These are phyloP conservation scores for Condylura cristata DNA, from an alignment of 2,113 vertebrate genomes.

Conservation along the genomic window DNA sequence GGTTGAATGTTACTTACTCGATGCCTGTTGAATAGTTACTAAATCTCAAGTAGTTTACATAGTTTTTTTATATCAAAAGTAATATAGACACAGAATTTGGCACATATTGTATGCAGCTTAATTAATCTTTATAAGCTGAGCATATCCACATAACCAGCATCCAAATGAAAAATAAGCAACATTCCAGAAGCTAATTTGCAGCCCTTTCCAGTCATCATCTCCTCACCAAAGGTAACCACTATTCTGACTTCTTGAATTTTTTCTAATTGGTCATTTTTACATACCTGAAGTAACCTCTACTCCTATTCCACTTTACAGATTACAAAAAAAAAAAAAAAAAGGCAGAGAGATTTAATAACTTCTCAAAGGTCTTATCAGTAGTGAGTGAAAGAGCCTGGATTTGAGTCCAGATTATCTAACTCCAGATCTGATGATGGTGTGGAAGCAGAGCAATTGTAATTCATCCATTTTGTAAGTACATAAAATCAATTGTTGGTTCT, in stretches of 20 bases:
- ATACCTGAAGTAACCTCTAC: background rate
- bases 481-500: background rate
- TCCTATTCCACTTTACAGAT: background rate
- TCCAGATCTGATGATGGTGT: background rate
- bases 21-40: background rate
- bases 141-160: background rate
- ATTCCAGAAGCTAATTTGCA: background rate
- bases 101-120: background rate
- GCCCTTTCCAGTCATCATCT: background rate
- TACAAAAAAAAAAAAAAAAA: background rate
- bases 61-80: background rate
- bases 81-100: background rate
- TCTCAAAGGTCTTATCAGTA: background rate
- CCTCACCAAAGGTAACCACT: background rate
- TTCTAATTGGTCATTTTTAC: background rate
- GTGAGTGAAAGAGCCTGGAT: background rate
- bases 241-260: background rate
- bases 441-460: background rate
- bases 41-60: background rate
- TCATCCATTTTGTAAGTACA: background rate
- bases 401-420: background rate
- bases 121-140: background rate
- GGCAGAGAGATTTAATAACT: background rate
- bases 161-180: background rate
- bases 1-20: background rate